Base-by-base conservation (phyloP, 2,888 invertebrate species). In the Unio pictorum region DNA sequence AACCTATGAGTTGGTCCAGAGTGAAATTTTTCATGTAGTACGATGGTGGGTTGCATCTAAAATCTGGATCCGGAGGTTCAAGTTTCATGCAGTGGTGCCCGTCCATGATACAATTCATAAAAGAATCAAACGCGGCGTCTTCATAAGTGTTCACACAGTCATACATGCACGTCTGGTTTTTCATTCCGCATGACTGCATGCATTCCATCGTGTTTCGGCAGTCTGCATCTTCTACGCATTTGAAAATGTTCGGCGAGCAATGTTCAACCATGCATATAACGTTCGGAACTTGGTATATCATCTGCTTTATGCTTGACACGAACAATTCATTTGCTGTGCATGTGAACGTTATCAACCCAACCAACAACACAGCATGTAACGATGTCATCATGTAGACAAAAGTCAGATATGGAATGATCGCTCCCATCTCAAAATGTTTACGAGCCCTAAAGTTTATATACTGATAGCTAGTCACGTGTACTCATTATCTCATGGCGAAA, bases 51-150 rank as follows among this genome's bases (percentile, higher is more conserved):
- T 57, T 57, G 60, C 80, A 80, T 1, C 69, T 62, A 64, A 80
- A 73, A 0, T 67, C 62, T 63, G 76, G 72, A 28, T 79, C 73
- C 7, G 76, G 78, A 11, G 76, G 72, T n/a, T 55, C 64, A 45
- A 79, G 64, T 4, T 64, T 62, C n/a, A 79, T 61, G 58, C 81
- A 81, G 30, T 78, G 68, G 55, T 71, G 57, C 59, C 79, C 78
- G n/a, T 73, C 75, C 1, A 73, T 73, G 20, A 76, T 64, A 66
- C 81, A 81, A 60, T 78, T 79, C 76, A 81, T 81, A 45, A 81
- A 72, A 55, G 66, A 67, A 64, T 80, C 80, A 66, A 74, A 78
- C 5, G 73, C 64, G 3, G 62, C 62, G 58, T 80, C 69, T 57
- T 77, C 78, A 61, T 76, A 75, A 4, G 76, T 75, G 62, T 76